Conservation (phyloP, 2,888 invertebrate species). For the Xestobium rufovillosum region DNA sequence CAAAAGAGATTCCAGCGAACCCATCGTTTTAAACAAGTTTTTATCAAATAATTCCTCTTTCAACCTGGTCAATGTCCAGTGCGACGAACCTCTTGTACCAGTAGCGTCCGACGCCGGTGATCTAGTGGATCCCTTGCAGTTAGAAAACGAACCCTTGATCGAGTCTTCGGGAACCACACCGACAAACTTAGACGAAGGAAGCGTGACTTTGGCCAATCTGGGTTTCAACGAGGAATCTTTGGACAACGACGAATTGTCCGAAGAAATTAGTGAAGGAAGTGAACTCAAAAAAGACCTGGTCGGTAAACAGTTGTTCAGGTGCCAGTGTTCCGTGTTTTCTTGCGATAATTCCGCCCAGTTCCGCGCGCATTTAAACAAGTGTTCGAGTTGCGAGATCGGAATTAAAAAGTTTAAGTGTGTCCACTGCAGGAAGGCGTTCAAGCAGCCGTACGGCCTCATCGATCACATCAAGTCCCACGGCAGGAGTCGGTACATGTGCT, state of each 20-base stretch:
- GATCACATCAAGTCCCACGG: slow-evolving; percentile 57
- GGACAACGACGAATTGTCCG: slow-evolving; percentile 19
- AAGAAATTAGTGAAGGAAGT: neutral
- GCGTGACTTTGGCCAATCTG: neutral
- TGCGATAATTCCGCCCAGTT: slow-evolving; percentile 37
- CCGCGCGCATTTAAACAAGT: slow-evolving; percentile 38
- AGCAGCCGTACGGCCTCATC: slow-evolving; percentile 42
- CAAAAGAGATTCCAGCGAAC: too few relatives aligned
- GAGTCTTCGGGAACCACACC: neutral
- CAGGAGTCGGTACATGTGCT: slow-evolving; percentile 51
- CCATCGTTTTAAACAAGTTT: slow-evolving; percentile 16
- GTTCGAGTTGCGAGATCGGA: slow-evolving; percentile 21
- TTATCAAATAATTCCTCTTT: too few relatives aligned
- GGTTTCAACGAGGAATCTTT: slow-evolving; percentile 6
- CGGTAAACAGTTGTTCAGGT: slow-evolving; percentile 47
- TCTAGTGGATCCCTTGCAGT: neutral
- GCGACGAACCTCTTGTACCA: neutral
- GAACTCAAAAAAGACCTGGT: slow-evolving; percentile 26
- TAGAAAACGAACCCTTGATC: neutral
- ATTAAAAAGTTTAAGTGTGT: slow-evolving; percentile 43
- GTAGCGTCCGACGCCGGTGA: neutral
- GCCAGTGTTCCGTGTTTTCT: slow-evolving; percentile 44
- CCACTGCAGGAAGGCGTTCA: slow-evolving; percentile 46
- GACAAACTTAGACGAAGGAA: neutral
- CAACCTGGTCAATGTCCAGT: too few relatives aligned